These are phyloP conservation scores for Xanthorhoe designata DNA, from an alignment of 2,888 invertebrate genomes.

Conservation along the genomic window DNA sequence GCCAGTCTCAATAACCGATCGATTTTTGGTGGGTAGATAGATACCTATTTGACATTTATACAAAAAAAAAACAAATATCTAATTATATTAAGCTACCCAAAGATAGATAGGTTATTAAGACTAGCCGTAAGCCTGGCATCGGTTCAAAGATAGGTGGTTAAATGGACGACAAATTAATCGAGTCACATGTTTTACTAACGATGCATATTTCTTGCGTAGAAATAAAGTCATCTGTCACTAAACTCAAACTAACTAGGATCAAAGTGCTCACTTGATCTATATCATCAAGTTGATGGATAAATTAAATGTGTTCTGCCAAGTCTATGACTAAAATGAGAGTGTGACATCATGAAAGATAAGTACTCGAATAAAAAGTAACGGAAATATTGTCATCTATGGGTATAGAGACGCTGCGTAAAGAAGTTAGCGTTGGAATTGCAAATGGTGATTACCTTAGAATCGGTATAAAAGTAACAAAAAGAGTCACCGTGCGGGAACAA, in stretches of 20 bases:
- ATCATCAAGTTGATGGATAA: conserved; percentile 15
- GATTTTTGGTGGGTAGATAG: too few species aligned
- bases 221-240: conserved; percentile 22
- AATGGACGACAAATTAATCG: conserved; percentile 25
- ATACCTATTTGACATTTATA: too few species aligned
- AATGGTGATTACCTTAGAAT: neutral
- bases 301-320: conserved; percentile 13
- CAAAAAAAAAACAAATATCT: too few species aligned
- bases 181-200: conserved; percentile 11
- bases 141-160: conserved; percentile 18
- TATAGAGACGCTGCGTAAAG: neutral
- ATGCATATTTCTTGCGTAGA: conserved; percentile 12
- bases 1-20: too few species aligned
- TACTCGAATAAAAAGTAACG: neutral
- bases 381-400: neutral
- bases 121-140: conserved; percentile 8
- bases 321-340: conserved; percentile 14
- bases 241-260: conserved; percentile 23
- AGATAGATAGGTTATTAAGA: neutral
- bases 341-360: conserved; percentile 20
- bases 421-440: neutral
- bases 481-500: neutral
- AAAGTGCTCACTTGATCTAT: conserved; percentile 26
- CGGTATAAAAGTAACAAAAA: neutral
- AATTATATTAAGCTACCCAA: too few species aligned